Evolutionary conservation across 1,140 invertebrate species (phyloP), one percentile per base, ranked within the genome.

Genomic region (Cotesia chilonis): DNA sequence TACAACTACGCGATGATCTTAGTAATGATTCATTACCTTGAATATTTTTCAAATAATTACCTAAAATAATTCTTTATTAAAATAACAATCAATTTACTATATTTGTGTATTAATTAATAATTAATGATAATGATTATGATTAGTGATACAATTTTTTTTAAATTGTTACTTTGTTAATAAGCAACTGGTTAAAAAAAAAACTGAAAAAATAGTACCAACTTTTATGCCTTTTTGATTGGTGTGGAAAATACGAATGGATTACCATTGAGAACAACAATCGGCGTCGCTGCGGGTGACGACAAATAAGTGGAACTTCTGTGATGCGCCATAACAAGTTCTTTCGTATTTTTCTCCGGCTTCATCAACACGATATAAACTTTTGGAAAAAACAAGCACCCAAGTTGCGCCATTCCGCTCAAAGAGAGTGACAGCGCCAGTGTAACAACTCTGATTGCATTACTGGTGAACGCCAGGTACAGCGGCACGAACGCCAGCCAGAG

Each of bases 401-500:
- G 75, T 70, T 89, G 88, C 0, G 89, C 88, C 52, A 88, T 75
- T 0, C 84, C 88, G 74, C 88, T 89, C 4, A 90, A 76, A 0
- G 88, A 89, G 1, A 90, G 81, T 0, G 89, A 89, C 1, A 90
- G 84, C 7, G 88, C 88, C 6, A 91, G 80, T 0, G 89, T 90
- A 3, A 90, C 86, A 0, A 88, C 83, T 17, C 89, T 82, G 10
- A 90, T 87, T 4, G 82, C 81, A 66, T 81, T 94, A 88, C 83
- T 93, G 5, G 76, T 77, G 1, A 81, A 82, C 2, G 78, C 78
- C 2, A 83, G 60, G 17, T 82, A 94, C 4, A 94, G 89, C 1
- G 93, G 92, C 5, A 93, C 89, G 78, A 93, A 94, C 7, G 92
- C 91, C 47, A 94, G 81, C 93, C 93, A 94, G n/a, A 94, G 88